A percentile compares a stretch with the other conserved stretches of the same genome.
These are phyloP conservation scores for Dolichallabes microphthalmus DNA, from an alignment of 2,113 vertebrate species.

Conservation along the genomic window DNA sequence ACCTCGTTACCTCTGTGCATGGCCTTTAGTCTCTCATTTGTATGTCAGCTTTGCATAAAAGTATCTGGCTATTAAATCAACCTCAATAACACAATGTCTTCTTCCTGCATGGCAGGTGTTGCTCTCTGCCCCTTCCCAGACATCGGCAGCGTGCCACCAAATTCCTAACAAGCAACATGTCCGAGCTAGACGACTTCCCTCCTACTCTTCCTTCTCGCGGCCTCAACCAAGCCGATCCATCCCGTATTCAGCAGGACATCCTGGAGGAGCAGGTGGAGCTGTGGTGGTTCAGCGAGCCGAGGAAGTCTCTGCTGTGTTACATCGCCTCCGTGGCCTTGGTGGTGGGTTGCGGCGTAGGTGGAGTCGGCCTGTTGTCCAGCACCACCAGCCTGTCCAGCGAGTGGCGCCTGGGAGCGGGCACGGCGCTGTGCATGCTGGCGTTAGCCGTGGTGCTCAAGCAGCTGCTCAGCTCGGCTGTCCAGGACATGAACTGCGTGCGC, in stretches of 20 bases:
- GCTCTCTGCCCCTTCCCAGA: not conserved
- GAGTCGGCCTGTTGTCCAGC: slow-evolving; percentile 88
- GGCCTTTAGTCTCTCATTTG: not conserved
- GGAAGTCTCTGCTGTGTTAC: slow-evolving; percentile 88
- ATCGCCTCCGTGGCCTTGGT: slow-evolving; percentile 83
- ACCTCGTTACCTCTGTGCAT: not conserved
- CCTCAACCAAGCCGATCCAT: slow-evolving; percentile 55
- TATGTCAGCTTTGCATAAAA: not conserved
- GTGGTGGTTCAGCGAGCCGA: slow-evolving; percentile 95
- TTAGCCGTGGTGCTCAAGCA: slow-evolving; percentile 91
- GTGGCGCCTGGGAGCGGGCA: slow-evolving; percentile 88
- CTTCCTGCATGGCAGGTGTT: slow-evolving; percentile 16
- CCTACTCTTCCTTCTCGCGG: slow-evolving; percentile 56
- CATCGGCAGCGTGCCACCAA: not conserved
- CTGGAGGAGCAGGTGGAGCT: slow-evolving; percentile 95
- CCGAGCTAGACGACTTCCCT: slow-evolving; percentile 77
- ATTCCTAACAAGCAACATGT: slow-evolving; percentile 65
- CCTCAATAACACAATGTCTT: not conserved
- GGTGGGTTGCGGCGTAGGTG: slow-evolving; percentile 85
- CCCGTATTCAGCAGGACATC: slow-evolving; percentile 80
- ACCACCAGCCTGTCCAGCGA: slow-evolving; percentile 93
- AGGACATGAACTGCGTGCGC: slow-evolving; percentile 97
- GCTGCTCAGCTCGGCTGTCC: slow-evolving; percentile 92
- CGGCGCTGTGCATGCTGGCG: slow-evolving; percentile 87
- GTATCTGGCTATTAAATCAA: not conserved